Conservation (phyloP, 2,113 vertebrate genomes). For the Acanthisitta chloris region DNA sequence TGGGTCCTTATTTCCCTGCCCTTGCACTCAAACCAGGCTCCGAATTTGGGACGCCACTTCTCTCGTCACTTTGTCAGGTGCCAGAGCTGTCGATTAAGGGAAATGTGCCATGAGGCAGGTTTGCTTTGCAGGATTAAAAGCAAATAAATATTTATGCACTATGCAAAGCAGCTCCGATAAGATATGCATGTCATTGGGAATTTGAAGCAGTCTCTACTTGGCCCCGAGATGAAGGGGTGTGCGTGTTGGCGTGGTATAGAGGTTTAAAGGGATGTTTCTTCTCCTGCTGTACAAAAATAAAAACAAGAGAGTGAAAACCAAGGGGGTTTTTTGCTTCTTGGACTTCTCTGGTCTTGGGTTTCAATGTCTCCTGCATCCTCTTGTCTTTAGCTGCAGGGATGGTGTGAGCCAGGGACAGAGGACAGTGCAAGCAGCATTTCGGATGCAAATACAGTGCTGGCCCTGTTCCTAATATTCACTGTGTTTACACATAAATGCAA, state of each 20-base stretch:
- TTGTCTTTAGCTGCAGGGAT: constrained; percentile 14
- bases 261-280: background rate
- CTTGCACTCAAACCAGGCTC: background rate
- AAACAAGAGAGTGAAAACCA: background rate
- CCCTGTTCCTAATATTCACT: constrained; percentile 19
- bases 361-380: background rate
- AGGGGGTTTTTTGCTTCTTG: background rate
- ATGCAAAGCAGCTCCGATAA: constrained; percentile 56
- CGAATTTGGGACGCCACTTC: background rate
- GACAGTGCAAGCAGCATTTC: constrained; percentile 30
- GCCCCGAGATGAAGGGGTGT: constrained; percentile 5
- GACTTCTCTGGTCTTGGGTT: background rate
- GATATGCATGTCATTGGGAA: constrained; percentile 45
- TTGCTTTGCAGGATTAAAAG: constrained; percentile 69
- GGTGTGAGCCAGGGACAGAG: constrained; percentile 40
- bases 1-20: background rate
- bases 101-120: constrained; percentile 57
- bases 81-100: background rate
- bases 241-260: background rate
- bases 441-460: constrained; percentile 60
- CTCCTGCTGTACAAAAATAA: background rate
- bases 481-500: constrained; percentile 66
- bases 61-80: background rate
- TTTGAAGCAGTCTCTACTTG: constrained; percentile 42
- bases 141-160: constrained; percentile 71